A percentile compares a stretch with the other conserved stretches of the same genome.
Evolutionary conservation across 2,113 vertebrate genomes (phyloP).

Genomic region (Atlantisia rogersi): DNA sequence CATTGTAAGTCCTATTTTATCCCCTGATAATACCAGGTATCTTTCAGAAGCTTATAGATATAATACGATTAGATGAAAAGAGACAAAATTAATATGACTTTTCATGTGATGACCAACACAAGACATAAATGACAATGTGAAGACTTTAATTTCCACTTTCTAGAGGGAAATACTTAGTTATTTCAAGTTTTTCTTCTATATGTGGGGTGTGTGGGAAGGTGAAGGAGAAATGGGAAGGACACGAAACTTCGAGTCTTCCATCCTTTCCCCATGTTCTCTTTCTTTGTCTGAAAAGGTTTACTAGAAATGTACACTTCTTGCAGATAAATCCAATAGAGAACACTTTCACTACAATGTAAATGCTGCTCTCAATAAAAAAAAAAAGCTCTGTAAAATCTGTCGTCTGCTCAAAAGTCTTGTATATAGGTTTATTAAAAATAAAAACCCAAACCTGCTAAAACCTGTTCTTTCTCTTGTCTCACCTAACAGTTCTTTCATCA

Average conservation of each 20-base stretch:
- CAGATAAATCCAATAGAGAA: neutral
- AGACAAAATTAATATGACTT: neutral
- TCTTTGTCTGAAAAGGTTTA: neutral
- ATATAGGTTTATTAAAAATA: neutral
- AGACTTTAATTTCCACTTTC: neutral
- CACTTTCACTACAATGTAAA: neutral
- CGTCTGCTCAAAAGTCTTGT: neutral
- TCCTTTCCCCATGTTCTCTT: neutral
- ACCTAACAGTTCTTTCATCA: neutral
- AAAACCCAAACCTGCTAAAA: neutral
- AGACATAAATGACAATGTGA: neutral
- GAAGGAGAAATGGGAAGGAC: fast-evolving
- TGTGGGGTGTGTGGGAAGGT: fast-evolving
- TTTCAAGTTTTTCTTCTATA: neutral
- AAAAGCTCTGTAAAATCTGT: neutral
- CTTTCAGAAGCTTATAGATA: neutral
- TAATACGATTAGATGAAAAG: neutral
- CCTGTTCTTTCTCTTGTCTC: neutral
- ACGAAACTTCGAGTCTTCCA: neutral
- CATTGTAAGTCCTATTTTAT: neutral
- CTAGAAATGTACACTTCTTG: neutral
- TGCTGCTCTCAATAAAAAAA: neutral
- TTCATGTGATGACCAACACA: neutral
- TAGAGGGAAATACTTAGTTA: neutral
- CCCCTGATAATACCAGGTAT: neutral